Conservation (phyloP, 1,140 invertebrate species). For the Lordiphosa mommai region DNA sequence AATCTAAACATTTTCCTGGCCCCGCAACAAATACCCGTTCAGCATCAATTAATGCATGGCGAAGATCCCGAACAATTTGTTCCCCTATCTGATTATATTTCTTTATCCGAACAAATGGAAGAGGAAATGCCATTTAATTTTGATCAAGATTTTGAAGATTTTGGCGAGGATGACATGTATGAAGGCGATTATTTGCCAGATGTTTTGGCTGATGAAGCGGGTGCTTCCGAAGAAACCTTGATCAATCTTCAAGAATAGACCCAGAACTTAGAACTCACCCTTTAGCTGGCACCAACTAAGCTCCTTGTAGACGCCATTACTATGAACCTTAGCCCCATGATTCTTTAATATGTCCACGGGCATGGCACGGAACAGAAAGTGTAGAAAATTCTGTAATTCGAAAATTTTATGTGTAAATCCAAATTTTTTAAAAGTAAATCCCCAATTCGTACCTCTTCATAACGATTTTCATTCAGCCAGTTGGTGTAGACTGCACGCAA, state of each 20-base stretch:
- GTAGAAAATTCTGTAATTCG: conserved; percentile 62
- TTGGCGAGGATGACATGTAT: conserved; percentile 14
- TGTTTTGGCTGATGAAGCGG: conserved; percentile 2
- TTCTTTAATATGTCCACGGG: conserved; percentile 76
- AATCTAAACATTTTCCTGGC: conserved; percentile 70
- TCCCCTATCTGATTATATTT: conserved; percentile 65
- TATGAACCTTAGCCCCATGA: conserved; percentile 64
- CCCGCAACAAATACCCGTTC: conserved; percentile 38
- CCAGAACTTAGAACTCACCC: conserved; percentile 36
- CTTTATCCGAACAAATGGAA: conserved; percentile 29
- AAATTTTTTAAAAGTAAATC: conserved; percentile 42
- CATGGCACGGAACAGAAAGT: conserved; percentile 76
- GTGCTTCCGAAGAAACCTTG: conserved; percentile 29
- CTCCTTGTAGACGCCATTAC: conserved; percentile 60
- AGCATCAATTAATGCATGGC: conserved; percentile 25
- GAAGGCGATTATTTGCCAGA: conserved; percentile 13
- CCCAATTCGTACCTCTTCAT: conserved; percentile 55
- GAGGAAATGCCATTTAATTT: conserved; percentile 38
- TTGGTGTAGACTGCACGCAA: conserved; percentile 86
- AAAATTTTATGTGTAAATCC: conserved; percentile 36
- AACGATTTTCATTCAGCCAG: conserved; percentile 82
- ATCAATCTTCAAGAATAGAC: background rate
- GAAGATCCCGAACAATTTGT: conserved; percentile 56
- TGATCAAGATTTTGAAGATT: conserved; percentile 21
- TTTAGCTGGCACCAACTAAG: conserved; percentile 61